Conservation (phyloP, 92 coral and sea anemone genomes). For the Parazoanthus atlanticus region DNA sequence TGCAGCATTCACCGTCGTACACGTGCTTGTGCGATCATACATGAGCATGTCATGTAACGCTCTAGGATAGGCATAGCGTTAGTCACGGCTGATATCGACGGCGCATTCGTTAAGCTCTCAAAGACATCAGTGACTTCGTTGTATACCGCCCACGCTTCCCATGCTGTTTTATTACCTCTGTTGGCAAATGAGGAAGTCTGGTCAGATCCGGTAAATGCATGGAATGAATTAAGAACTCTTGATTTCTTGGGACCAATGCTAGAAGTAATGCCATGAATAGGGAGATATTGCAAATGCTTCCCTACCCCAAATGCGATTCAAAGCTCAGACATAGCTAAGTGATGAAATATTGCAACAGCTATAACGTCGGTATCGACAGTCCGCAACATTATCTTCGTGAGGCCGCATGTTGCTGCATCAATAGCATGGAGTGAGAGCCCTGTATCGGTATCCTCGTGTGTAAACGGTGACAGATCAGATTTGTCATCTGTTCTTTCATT, state of each 20-base stretch:
- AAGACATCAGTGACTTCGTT: slow-evolving; percentile 49
- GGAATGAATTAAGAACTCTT: slow-evolving; percentile 58
- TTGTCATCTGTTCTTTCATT: slow-evolving; percentile 39
- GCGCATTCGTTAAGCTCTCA: too few relatives aligned
- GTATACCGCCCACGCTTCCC: slow-evolving; percentile 64
- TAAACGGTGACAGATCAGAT: slow-evolving; percentile 49
- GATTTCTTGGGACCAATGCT: slow-evolving; percentile 50
- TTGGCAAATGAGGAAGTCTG: slow-evolving; percentile 65
- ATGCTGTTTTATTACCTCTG: slow-evolving; percentile 74
- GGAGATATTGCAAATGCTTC: slow-evolving; percentile 59
- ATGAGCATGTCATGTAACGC: slow-evolving; percentile 41
- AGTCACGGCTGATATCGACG: too few relatives aligned
- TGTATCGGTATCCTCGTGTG: too few relatives aligned
- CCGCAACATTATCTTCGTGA: slow-evolving; percentile 39
- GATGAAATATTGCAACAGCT: slow-evolving; percentile 39
- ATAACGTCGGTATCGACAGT: slow-evolving; percentile 51
- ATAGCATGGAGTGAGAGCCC: slow-evolving; percentile 32
- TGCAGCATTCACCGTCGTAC: slow-evolving; percentile 52
- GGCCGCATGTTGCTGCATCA: slow-evolving; percentile 40
- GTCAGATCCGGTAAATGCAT: slow-evolving; percentile 70
- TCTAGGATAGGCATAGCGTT: slow-evolving; percentile 55
- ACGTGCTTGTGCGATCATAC: slow-evolving; percentile 62
- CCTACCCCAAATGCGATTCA: slow-evolving; percentile 73
- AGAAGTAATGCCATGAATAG: slow-evolving; percentile 53
- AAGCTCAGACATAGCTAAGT: slow-evolving; percentile 29